phyloP scores from a whole-genome alignment of 2,888 invertebrate genomes.

The Sesamia inferens region DNA sequence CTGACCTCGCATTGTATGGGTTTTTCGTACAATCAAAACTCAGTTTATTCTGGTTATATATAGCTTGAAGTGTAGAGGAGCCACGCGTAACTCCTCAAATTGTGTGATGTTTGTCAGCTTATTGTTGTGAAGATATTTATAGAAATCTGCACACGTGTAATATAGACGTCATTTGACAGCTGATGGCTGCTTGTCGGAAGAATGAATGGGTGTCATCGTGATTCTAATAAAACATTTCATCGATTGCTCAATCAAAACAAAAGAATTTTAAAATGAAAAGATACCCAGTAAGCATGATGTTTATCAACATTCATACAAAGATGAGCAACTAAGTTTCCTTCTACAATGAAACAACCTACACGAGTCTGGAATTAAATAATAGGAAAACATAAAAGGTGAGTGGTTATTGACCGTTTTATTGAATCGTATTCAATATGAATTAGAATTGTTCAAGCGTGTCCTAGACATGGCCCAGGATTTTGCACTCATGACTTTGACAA shows the following conservation, averaged over 20 bases:
- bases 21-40: no score
- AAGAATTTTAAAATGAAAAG: slow-evolving; percentile 1
- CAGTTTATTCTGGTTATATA: no score
- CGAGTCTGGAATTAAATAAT: slow-evolving; percentile 57
- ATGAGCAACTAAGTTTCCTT: slow-evolving; percentile 15
- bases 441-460: slow-evolving; percentile 64
- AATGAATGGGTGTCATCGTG: slow-evolving; percentile 3
- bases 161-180: slow-evolving; percentile 6
- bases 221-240: background rate
- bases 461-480: slow-evolving; percentile 66
- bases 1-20: no score
- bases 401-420: slow-evolving; percentile 70
- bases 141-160: slow-evolving; percentile 42
- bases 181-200: background rate
- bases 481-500: slow-evolving; percentile 75
- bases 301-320: slow-evolving; percentile 9
- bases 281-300: background rate
- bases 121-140: slow-evolving; percentile 28
- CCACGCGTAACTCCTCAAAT: background rate
- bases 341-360: slow-evolving; percentile 31
- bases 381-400: slow-evolving; percentile 69
- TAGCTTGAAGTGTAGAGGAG: no score
- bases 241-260: background rate
- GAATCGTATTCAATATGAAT: slow-evolving; percentile 65
- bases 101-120: slow-evolving; percentile 34